Conservation (phyloP, 1,140 invertebrate species). For the Drosophila subpulchrella region DNA sequence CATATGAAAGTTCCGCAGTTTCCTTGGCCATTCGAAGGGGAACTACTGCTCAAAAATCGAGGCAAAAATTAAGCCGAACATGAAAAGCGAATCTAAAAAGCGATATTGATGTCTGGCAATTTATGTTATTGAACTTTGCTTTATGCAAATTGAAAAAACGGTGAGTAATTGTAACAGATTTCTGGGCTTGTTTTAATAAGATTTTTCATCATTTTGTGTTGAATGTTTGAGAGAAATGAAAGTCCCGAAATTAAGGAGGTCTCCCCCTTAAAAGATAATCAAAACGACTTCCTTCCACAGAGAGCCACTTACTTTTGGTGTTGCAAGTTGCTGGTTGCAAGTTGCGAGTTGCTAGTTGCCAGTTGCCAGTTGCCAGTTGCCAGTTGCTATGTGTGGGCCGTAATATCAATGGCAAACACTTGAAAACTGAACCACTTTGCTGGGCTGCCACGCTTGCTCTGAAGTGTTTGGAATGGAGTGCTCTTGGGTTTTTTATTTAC, state of each 20-base stretch:
- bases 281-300: constrained; percentile 36
- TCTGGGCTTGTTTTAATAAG: constrained; percentile 45
- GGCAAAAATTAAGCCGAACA: constrained; percentile 8
- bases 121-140: constrained; percentile 70
- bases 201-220: constrained; percentile 27
- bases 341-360: constrained; percentile 6
- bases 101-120: constrained; percentile 42
- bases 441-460: constrained; percentile 60
- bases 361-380: constrained; percentile 9
- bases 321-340: constrained; percentile 28
- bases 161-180: constrained; percentile 50
- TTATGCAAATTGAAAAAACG: constrained; percentile 68
- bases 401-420: constrained; percentile 73
- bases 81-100: constrained; percentile 24
- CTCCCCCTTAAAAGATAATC: background rate
- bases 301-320: constrained; percentile 53
- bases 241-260: constrained; percentile 46
- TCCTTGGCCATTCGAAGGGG: constrained; percentile 51
- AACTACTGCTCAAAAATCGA: background rate
- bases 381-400: constrained; percentile 36
- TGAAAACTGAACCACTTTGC: constrained; percentile 62
- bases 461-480: constrained; percentile 63
- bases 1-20: constrained; percentile 66
- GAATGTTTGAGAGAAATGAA: constrained; percentile 37
- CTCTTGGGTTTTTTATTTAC: constrained; percentile 60